These are phyloP conservation scores for Agelas oroides DNA, from an alignment of 37 sponge, comb jelly and placozoan species.

Conservation along the genomic window DNA sequence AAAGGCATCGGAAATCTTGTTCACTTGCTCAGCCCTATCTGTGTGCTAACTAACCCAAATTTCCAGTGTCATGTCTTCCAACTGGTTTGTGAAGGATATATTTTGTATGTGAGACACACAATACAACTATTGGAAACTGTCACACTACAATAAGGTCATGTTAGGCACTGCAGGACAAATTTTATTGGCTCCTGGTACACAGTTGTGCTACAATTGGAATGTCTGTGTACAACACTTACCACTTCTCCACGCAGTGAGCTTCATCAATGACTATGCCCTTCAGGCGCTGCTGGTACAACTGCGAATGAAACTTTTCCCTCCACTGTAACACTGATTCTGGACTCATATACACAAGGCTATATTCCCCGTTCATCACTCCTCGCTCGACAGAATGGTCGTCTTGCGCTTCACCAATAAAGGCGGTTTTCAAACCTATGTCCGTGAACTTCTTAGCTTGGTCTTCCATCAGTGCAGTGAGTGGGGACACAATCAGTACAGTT, in stretches of 20 bases:
- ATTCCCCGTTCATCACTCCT: background rate
- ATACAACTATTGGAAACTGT: too few relatives aligned
- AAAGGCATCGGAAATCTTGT: too few relatives aligned
- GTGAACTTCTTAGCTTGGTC: conserved; percentile 18
- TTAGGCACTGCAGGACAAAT: too few relatives aligned
- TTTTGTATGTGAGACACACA: too few relatives aligned
- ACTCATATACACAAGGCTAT: background rate
- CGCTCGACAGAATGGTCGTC: background rate
- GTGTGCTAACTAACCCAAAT: too few relatives aligned
- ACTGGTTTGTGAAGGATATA: too few relatives aligned
- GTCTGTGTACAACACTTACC: too few relatives aligned
- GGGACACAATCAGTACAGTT: background rate
- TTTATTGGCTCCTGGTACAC: too few relatives aligned
- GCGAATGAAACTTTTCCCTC: background rate
- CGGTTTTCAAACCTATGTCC: background rate
- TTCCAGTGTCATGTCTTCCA: too few relatives aligned
- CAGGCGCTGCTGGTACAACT: background rate
- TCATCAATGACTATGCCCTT: background rate
- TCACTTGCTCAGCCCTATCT: too few relatives aligned
- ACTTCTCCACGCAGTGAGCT: background rate
- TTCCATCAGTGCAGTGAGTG: background rate
- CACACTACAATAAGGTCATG: too few relatives aligned
- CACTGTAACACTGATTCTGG: background rate
- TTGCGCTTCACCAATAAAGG: conserved; percentile 6
- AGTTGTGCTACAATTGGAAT: too few relatives aligned